A percentile compares a stretch with the other conserved stretches of the same genome.
Conservation (phyloP, 2,888 invertebrate genomes). For the Callosobruchus maculatus region DNA sequence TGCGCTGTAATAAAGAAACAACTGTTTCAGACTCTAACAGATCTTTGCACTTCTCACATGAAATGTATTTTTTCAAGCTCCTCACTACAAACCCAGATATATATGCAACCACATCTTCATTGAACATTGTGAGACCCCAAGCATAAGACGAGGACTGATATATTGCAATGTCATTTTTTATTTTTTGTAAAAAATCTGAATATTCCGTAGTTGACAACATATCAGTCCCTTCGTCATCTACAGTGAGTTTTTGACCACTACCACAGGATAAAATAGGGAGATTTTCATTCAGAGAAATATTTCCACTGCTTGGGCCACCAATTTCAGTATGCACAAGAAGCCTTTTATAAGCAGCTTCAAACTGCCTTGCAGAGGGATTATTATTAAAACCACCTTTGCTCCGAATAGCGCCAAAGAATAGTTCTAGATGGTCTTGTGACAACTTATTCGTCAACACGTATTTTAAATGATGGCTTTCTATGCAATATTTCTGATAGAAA, state of each 20-base stretch:
- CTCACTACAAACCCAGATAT: slow-evolving; percentile 9
- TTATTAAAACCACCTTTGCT: slow-evolving; percentile 19
- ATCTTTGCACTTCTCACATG: slow-evolving; percentile 5
- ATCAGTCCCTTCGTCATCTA: slow-evolving; percentile 5
- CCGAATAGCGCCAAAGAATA: too few species aligned
- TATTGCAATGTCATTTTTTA: not conserved
- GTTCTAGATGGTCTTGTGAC: slow-evolving; percentile 18
- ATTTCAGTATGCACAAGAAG: slow-evolving; percentile 19
- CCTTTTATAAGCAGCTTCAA: slow-evolving; percentile 16
- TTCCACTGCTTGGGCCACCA: slow-evolving; percentile 8
- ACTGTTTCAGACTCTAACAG: slow-evolving; percentile 9
- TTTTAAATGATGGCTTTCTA: slow-evolving; percentile 2
- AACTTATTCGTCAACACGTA: slow-evolving; percentile 15
- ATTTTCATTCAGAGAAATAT: slow-evolving; percentile 8
- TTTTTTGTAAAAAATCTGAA: not conserved
- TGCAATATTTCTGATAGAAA: slow-evolving; percentile 3
- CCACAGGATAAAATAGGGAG: slow-evolving; percentile 10
- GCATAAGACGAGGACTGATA: not conserved
- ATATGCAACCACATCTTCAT: slow-evolving; percentile 8
- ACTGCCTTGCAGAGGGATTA: slow-evolving; percentile 17
- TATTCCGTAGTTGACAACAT: slow-evolving; percentile 5
- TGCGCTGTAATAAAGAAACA: slow-evolving; percentile 8
- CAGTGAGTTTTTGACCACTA: not conserved
- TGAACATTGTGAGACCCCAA: not conserved
- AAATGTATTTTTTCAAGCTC: slow-evolving; percentile 10